phyloP scores from a whole-genome alignment of 2,113 vertebrate genomes.

The Embiotoca jacksoni region DNA sequence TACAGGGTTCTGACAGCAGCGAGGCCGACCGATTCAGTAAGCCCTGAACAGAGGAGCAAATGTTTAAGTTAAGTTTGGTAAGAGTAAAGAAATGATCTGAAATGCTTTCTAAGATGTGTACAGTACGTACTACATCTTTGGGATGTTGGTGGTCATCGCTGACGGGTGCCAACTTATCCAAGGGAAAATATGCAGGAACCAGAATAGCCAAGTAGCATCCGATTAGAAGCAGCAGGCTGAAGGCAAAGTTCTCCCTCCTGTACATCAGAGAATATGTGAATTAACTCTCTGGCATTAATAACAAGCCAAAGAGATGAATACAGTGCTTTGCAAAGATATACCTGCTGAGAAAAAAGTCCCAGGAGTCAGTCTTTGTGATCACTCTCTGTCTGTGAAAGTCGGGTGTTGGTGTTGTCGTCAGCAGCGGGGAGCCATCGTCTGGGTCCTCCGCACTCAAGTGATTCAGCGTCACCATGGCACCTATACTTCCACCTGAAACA shows the following conservation, averaged over 20 bases:
- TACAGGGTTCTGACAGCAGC: constrained; percentile 74
- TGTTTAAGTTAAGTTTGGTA: not conserved
- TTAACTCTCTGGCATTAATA: not conserved
- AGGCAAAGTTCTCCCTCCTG: constrained; percentile 76
- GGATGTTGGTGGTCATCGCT: constrained; percentile 46
- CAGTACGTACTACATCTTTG: constrained; percentile 66
- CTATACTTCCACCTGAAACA: constrained; percentile 31
- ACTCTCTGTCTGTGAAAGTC: constrained; percentile 21
- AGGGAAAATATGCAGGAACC: constrained; percentile 79
- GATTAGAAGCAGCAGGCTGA: constrained; percentile 78
- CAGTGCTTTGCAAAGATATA: constrained; percentile 24
- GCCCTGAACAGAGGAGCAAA: constrained; percentile 53
- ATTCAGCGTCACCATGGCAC: constrained; percentile 74
- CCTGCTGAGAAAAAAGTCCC: constrained; percentile 77
- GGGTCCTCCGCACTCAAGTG: constrained; percentile 67
- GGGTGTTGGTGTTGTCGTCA: constrained; percentile 32
- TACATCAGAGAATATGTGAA: not conserved
- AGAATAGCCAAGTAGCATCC: constrained; percentile 81
- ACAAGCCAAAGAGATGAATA: not conserved
- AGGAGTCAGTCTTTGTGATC: constrained; percentile 35
- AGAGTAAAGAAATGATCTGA: not conserved
- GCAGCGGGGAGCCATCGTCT: constrained; percentile 51
- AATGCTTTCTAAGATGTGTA: not conserved
- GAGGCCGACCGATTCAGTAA: constrained; percentile 76
- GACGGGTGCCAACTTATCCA: constrained; percentile 13